Evolutionary conservation across 2,113 vertebrate species (phyloP), one percentile per base, ranked within the genome.

Genomic region (Nannospalax galili): DNA sequence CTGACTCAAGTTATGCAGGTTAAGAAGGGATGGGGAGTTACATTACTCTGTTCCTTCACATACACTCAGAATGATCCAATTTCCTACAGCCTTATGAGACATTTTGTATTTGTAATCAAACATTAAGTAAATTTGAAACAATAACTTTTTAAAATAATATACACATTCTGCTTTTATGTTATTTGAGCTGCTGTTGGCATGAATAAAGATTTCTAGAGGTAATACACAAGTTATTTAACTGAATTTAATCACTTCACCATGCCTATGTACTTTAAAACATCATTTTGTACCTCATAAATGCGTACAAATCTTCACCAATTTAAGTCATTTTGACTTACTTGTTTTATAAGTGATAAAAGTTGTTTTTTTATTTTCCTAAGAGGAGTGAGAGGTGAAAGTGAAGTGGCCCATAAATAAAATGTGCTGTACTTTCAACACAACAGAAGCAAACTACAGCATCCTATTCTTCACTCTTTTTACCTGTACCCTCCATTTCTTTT

Each of bases 71-170:
- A 3, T n/a, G 75, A 35, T 79, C 28, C 19, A 58, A 9, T 79
- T 30, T 58, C 19, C 35, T 30, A 80, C 19, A 14, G 32, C 20
- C 20, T 19, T 52, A 58, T 58, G 17, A n/a, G 6, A 52, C 48
- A 52, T 52, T 52, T 52, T 52, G 48, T 52, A 52, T 79, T 93
- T 84, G 3, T n/a, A 73, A 60, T 70, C n/a, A 1, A 84, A n/a
- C 81, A 3, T 42, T 79, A 67, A 80, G 11, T 95, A 72, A 84
- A 88, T 70, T 97, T 79, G 15, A 86, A 90, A 64, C 42, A 40
- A 72, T 7, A 75, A 60, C 8, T 89, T 80, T 94, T 85, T 35
- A 17, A 35, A 95, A 64, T 82, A 72, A 91, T 78, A 4, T 58
- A 17, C 5, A 75, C 7, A 3, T 48, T 85, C 91, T 67, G 6